Evolutionary conservation across 2,888 invertebrate species (phyloP).

Genomic region (Apodemia arnacis): DNA sequence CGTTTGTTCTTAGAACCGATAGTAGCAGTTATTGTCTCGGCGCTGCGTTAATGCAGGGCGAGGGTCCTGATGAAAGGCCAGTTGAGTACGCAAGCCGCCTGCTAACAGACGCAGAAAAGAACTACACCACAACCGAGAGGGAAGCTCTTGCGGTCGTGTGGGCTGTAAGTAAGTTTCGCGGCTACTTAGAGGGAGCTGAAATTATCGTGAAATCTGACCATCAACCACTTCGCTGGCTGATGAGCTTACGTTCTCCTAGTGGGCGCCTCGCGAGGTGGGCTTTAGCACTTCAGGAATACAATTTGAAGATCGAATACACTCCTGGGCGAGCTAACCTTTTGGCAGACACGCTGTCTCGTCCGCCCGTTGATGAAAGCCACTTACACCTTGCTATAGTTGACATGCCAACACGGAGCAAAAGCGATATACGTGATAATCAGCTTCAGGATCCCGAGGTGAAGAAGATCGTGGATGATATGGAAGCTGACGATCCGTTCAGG

Average conservation of each 20-base stretch:
- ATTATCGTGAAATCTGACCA: not conserved
- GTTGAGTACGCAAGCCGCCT: constrained; percentile 80
- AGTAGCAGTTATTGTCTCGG: constrained; percentile 83
- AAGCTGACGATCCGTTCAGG: constrained; percentile 59
- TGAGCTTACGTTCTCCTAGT: not conserved
- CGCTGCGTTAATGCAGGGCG: constrained; percentile 68
- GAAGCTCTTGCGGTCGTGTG: constrained; percentile 84
- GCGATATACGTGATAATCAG: not conserved
- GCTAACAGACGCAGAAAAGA: constrained; percentile 84
- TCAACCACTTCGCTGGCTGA: not conserved
- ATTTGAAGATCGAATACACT: not conserved
- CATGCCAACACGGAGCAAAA: not conserved
- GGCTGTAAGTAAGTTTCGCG: constrained; percentile 58
- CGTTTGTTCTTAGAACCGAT: constrained; percentile 85
- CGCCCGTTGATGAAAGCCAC: not conserved
- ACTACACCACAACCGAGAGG: constrained; percentile 89
- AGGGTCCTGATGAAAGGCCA: constrained; percentile 19
- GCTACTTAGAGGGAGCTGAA: not conserved
- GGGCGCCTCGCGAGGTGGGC: not conserved
- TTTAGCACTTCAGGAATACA: not conserved
- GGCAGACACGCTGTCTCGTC: not conserved
- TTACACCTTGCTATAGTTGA: not conserved
- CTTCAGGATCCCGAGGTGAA: constrained; percentile 45
- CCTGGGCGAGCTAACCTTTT: not conserved
- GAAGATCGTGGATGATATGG: constrained; percentile 59